Percentiles rank a stretch among this genome's conserved stretches.
phyloP scores from a whole-genome alignment of 1,140 invertebrate species.

The Lordiphosa clarofinis region DNA sequence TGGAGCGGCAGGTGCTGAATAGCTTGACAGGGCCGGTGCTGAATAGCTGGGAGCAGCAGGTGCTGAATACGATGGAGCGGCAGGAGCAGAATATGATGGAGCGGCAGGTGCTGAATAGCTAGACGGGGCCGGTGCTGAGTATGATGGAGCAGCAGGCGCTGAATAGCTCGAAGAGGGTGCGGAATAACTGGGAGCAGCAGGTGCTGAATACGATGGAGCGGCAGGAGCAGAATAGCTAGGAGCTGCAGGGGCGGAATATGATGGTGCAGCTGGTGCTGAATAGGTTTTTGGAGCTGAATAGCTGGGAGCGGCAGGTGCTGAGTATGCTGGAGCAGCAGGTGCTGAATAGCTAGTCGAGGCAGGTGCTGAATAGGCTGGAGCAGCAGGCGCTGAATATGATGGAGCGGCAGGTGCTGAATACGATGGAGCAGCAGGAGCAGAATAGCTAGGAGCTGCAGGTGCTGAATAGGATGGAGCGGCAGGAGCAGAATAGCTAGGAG shows the following conservation, averaged over 20 bases:
- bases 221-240: conserved; percentile 22
- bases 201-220: conserved; percentile 18
- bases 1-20: conserved; percentile 14
- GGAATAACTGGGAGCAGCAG: conserved; percentile 14
- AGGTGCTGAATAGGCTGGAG: conserved; percentile 26
- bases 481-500: conserved; percentile 24
- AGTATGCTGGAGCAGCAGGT: conserved; percentile 15
- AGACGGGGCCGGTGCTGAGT: conserved; percentile 15
- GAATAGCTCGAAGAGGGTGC: conserved; percentile 20
- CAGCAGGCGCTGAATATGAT: conserved; percentile 18
- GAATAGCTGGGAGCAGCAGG: conserved; percentile 29
- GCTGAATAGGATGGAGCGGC: conserved; percentile 20
- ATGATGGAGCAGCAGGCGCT: conserved; percentile 15
- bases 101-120: conserved; percentile 19
- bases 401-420: conserved; percentile 17
- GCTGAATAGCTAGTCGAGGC: conserved; percentile 19
- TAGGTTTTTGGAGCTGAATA: conserved; percentile 36
- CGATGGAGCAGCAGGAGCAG: conserved; percentile 7
- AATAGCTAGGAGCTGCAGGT: conserved; percentile 4
- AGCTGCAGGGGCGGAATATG: conserved; percentile 31
- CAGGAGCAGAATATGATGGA: conserved; percentile 14
- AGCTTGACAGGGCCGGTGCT: conserved; percentile 12
- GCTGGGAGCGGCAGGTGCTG: conserved; percentile 10
- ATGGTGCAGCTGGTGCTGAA: conserved; percentile 22
- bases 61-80: conserved; percentile 19